Conservation (phyloP, 2,797 vertebrate species). For the Hyperoplus lanceolatus region DNA sequence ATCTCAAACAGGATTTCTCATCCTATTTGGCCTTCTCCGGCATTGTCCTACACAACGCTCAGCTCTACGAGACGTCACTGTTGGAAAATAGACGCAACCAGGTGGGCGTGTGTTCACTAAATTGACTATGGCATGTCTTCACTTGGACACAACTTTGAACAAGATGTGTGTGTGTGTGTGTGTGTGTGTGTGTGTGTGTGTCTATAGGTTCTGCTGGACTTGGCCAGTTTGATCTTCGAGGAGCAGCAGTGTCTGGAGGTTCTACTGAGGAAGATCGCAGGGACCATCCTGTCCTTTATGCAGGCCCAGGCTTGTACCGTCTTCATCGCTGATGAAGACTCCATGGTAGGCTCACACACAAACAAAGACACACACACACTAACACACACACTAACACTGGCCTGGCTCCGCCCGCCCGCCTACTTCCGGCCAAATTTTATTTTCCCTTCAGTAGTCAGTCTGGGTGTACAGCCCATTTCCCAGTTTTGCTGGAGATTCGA, state of each 20-base stretch:
- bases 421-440: too few species aligned
- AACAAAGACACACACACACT: slow-evolving; percentile 16
- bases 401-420: too few species aligned
- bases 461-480: too few species aligned
- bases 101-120: slow-evolving; percentile 58
- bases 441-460: too few species aligned
- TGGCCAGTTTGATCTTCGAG: slow-evolving; percentile 97
- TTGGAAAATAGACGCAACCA: slow-evolving; percentile 96
- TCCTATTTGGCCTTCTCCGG: slow-evolving; percentile 96
- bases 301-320: slow-evolving; percentile 95
- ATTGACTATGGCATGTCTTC: background rate
- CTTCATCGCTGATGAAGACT: slow-evolving; percentile 93
- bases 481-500: too few species aligned
- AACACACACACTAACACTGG: slow-evolving; percentile 3
- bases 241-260: slow-evolving; percentile 96
- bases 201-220: slow-evolving; percentile 92
- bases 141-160: background rate
- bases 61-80: slow-evolving; percentile 95
- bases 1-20: slow-evolving; percentile 90
- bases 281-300: slow-evolving; percentile 97
- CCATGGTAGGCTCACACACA: slow-evolving; percentile 73
- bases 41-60: slow-evolving; percentile 96
- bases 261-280: slow-evolving; percentile 94
- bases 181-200: slow-evolving; percentile 23
- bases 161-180: background rate